These are phyloP conservation scores for Oreochromis aureus DNA, from an alignment of 2,113 vertebrate species.

Conservation along the genomic window DNA sequence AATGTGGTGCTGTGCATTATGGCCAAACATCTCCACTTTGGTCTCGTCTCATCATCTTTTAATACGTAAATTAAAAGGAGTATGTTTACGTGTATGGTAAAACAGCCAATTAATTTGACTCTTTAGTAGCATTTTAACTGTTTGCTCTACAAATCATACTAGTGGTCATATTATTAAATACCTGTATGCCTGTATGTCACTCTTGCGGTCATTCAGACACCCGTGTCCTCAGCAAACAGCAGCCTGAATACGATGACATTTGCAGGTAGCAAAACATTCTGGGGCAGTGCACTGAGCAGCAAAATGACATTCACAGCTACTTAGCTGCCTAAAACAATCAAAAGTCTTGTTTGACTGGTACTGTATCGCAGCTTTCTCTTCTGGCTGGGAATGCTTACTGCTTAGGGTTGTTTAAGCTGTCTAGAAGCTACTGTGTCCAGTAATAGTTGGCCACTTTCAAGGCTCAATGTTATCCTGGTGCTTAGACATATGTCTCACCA, in stretches of 20 bases:
- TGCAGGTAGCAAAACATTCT: slow-evolving; percentile 21
- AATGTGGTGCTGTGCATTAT: not conserved
- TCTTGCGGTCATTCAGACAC: not conserved
- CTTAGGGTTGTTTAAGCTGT: slow-evolving; percentile 24
- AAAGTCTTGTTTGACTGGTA: not conserved
- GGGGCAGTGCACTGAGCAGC: slow-evolving; percentile 15
- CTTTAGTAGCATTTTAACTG: not conserved
- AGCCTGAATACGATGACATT: not conserved
- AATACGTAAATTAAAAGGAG: not conserved
- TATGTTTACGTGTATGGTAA: not conserved
- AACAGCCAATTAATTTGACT: not conserved
- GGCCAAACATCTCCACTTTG: too few relatives aligned
- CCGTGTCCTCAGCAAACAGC: not conserved
- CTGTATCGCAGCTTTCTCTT: not conserved
- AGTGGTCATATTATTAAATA: not conserved
- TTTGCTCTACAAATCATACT: not conserved
- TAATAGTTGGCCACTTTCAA: slow-evolving; percentile 1
- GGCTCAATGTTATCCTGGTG: not conserved
- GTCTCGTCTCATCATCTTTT: not conserved
- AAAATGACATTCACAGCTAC: slow-evolving; percentile 13
- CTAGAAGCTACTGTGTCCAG: not conserved
- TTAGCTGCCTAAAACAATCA: slow-evolving; percentile 28
- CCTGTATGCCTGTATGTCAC: not conserved
- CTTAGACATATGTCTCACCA: not conserved
- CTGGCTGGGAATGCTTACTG: slow-evolving; percentile 11